Percentiles rank a stretch among this genome's conserved stretches.
These are phyloP conservation scores for Chironomus striatipennis DNA, from an alignment of 1,140 invertebrate genomes.

Conservation along the genomic window DNA sequence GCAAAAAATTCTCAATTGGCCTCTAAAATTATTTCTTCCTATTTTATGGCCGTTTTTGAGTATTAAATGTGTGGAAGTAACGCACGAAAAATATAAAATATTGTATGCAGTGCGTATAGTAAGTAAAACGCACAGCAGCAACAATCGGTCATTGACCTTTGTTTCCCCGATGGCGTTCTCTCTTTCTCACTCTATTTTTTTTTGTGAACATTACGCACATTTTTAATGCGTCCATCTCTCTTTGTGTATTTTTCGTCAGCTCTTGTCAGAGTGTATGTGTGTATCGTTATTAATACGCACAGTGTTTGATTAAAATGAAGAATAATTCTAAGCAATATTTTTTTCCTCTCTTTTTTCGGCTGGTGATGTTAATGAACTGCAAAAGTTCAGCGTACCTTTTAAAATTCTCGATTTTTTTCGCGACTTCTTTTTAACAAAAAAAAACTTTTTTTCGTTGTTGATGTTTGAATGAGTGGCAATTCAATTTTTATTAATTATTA, in stretches of 20 bases:
- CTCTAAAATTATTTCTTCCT: too few species aligned
- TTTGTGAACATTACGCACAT: slow-evolving; percentile 9
- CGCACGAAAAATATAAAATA: too few species aligned
- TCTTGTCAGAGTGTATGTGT: background rate
- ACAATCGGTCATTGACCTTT: slow-evolving; percentile 6
- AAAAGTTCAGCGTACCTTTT: slow-evolving; percentile 3
- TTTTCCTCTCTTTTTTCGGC: background rate
- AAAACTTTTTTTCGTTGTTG: background rate
- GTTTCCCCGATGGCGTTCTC: background rate
- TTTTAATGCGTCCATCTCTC: background rate
- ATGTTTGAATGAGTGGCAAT: background rate
- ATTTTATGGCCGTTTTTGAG: too few species aligned
- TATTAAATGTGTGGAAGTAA: too few species aligned
- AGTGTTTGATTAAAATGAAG: background rate
- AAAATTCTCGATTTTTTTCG: background rate
- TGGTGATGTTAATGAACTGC: slow-evolving; percentile 12
- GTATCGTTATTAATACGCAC: too few species aligned
- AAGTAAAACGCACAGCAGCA: background rate
- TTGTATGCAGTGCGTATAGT: background rate
- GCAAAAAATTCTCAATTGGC: too few species aligned
- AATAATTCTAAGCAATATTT: slow-evolving; percentile 14
- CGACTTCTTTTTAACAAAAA: background rate
- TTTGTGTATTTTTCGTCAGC: background rate
- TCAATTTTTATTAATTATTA: background rate
- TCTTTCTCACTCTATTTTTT: background rate